Conservation (phyloP, 2,888 invertebrate species). For the Synergus laeviventris region DNA sequence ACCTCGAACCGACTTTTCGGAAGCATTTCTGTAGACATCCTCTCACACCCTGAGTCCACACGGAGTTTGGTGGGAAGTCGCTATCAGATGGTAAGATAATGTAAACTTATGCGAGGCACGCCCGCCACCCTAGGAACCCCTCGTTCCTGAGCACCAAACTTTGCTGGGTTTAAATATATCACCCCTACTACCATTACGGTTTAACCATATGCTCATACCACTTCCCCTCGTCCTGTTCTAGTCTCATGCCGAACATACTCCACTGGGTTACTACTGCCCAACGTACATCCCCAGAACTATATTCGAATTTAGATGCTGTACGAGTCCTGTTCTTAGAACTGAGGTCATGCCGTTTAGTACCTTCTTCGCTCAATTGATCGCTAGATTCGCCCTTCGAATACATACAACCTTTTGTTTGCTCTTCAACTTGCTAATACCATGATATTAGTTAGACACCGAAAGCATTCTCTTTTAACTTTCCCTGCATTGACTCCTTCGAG, state of each 20-base stretch:
- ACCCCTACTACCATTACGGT: slow-evolving; percentile 70
- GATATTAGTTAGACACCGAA: too few relatives aligned
- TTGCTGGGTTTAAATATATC: slow-evolving; percentile 74
- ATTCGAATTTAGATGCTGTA: slow-evolving; percentile 60
- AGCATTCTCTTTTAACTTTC: background rate
- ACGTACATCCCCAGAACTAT: slow-evolving; percentile 55
- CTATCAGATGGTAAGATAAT: slow-evolving; percentile 76
- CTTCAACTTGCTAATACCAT: background rate
- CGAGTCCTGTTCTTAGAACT: slow-evolving; percentile 46
- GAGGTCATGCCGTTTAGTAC: slow-evolving; percentile 46
- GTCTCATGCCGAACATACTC: slow-evolving; percentile 22
- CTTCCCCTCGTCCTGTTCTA: slow-evolving; percentile 40
- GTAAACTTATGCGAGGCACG: slow-evolving; percentile 76
- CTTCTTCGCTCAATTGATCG: slow-evolving; percentile 50
- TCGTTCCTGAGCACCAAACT: slow-evolving; percentile 69
- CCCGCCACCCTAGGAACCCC: slow-evolving; percentile 64
- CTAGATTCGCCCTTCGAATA: background rate
- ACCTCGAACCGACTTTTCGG: slow-evolving; percentile 25
- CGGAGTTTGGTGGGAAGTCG: slow-evolving; percentile 54
- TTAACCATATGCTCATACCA: slow-evolving; percentile 72
- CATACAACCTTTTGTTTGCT: background rate
- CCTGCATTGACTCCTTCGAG: background rate
- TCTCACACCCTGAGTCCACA: slow-evolving; percentile 40
- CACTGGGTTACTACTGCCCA: slow-evolving; percentile 38
- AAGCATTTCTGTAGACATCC: slow-evolving; percentile 40